Evolutionary conservation across 2,797 vertebrate species (phyloP).

Genomic region (Epinephelus malabaricus): DNA sequence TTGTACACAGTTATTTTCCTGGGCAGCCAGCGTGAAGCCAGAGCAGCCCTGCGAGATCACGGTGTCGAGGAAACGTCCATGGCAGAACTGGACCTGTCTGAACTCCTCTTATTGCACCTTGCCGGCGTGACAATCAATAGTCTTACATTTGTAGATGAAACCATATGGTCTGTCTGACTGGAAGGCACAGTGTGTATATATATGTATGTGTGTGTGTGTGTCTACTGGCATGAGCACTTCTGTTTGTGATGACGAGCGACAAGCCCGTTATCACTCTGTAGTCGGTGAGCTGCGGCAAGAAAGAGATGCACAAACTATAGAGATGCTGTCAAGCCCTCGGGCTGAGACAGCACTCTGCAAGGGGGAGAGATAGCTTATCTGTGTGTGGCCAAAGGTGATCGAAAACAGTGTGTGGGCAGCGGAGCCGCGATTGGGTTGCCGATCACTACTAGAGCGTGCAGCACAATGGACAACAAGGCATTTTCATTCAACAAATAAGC

Average conservation of each 20-base stretch:
- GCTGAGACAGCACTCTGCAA: constrained; percentile 53
- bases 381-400: constrained; percentile 48
- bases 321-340: constrained; percentile 59
- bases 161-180: neutral
- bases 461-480: neutral
- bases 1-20: constrained; percentile 40
- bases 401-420: constrained; percentile 35
- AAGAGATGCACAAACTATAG: constrained; percentile 48
- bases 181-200: neutral
- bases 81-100: constrained; percentile 2
- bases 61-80: neutral
- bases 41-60: constrained; percentile 20
- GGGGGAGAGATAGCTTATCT: constrained; percentile 57
- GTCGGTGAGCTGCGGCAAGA: constrained; percentile 58
- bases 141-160: constrained; percentile 50
- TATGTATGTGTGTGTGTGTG: neutral
- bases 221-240: constrained; percentile 19
- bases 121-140: constrained; percentile 54
- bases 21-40: constrained; percentile 40
- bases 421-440: neutral
- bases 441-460: constrained; percentile 19
- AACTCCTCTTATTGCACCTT: constrained; percentile 22
- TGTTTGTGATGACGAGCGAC: constrained; percentile 49
- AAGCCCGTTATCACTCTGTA: constrained; percentile 58
- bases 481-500: constrained; percentile 6